phyloP scores from a whole-genome alignment of 2,113 vertebrate species.

The Electrona antarctica region DNA sequence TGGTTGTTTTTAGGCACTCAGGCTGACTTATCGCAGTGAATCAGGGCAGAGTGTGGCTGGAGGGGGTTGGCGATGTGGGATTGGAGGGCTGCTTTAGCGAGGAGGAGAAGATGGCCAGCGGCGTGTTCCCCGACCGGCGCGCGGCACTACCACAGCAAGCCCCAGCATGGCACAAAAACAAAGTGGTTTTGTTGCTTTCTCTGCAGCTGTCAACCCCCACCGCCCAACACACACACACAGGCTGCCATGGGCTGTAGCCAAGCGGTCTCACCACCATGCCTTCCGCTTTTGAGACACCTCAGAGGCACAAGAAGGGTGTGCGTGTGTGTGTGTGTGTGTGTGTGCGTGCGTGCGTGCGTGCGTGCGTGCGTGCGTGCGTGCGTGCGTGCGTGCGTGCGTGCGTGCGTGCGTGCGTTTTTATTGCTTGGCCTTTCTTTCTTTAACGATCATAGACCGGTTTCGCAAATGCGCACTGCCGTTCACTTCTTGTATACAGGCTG shows the following conservation, averaged over 20 bases:
- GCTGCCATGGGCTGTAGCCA: slow-evolving; percentile 27
- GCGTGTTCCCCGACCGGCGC: not conserved
- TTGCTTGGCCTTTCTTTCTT: not conserved
- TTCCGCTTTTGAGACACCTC: slow-evolving; percentile 32
- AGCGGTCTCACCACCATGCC: slow-evolving; percentile 16
- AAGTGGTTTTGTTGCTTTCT: slow-evolving; percentile 1
- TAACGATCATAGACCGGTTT: not conserved
- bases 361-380: not conserved
- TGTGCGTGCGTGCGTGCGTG: slow-evolving; percentile 4
- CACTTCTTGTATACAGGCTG: no score
- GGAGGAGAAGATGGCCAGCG: not conserved
- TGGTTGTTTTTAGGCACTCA: no score
- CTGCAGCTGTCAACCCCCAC: no score
- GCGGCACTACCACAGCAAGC: no score
- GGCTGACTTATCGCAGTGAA: no score
- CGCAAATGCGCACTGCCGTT: no score
- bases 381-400: not conserved
- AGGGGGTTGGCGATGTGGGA: not conserved
- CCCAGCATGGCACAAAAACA: not conserved
- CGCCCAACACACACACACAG: no score
- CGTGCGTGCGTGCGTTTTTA: not conserved
- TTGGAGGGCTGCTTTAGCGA: not conserved
- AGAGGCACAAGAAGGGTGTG: not conserved
- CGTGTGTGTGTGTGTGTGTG: slow-evolving; percentile 1
- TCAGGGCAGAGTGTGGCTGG: not conserved